phyloP scores from a whole-genome alignment of 2,113 vertebrate genomes.

The Podocnemis expansa region DNA sequence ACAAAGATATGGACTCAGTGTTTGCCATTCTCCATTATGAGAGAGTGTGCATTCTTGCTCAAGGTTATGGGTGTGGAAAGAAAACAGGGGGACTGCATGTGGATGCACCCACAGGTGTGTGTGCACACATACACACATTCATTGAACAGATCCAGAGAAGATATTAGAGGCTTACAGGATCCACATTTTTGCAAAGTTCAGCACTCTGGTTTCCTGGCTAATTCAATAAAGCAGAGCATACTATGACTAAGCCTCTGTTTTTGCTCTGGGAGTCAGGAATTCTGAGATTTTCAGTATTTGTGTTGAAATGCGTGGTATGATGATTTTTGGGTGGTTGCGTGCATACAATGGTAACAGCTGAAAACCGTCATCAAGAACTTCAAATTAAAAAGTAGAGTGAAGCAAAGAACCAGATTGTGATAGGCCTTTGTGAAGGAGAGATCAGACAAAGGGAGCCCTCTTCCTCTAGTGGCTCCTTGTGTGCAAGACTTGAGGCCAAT shows the following conservation, averaged over 20 bases:
- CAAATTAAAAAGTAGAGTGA: neutral
- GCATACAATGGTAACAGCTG: neutral
- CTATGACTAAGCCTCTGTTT: neutral
- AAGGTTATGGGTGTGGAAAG: neutral
- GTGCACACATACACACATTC: neutral
- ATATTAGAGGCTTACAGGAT: neutral
- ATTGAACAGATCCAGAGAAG: neutral
- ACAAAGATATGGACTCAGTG: neutral
- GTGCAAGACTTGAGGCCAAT: neutral
- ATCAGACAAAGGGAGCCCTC: neutral
- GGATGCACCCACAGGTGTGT: neutral
- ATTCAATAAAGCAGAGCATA: neutral
- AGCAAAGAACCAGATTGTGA: neutral
- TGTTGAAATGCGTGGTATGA: neutral
- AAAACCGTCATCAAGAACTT: neutral
- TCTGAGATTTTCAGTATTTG: neutral
- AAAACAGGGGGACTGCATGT: neutral
- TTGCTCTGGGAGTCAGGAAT: neutral
- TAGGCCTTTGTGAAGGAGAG: neutral
- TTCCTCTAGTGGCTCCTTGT: neutral
- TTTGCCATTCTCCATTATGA: neutral
- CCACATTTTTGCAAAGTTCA: neutral
- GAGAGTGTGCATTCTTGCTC: neutral
- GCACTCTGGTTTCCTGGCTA: neutral
- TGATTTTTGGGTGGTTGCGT: neutral